Conservation (phyloP, 2,113 vertebrate species). For the Podocnemis expansa region DNA sequence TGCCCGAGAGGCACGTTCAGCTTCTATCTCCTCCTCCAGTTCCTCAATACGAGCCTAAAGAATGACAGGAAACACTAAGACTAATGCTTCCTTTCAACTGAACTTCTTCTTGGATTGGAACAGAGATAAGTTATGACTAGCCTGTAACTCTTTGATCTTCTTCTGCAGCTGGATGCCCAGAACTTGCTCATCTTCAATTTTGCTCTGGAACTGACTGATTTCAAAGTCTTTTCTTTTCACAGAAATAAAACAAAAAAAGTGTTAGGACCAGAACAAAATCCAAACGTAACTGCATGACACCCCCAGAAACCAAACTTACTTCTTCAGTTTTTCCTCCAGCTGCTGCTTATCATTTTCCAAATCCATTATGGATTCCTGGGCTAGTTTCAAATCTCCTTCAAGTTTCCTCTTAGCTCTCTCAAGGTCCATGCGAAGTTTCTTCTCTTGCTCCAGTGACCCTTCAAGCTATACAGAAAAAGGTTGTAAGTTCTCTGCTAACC, state of each 20-base stretch:
- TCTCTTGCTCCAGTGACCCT: slow-evolving; percentile 88
- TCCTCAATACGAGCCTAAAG: slow-evolving; percentile 77
- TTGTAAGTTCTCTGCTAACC: neutral
- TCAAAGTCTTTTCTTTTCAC: slow-evolving; percentile 85
- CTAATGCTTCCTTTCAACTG: slow-evolving; percentile 68
- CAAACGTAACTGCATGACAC: neutral
- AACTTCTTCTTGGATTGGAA: slow-evolving; percentile 20
- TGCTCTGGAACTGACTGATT: slow-evolving; percentile 79
- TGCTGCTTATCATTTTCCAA: slow-evolving; percentile 87
- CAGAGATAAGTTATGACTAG: neutral
- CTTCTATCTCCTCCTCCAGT: slow-evolving; percentile 79
- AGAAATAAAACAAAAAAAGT: neutral
- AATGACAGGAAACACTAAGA: neutral
- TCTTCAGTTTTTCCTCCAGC: slow-evolving; percentile 83
- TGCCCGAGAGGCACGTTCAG: slow-evolving; percentile 72
- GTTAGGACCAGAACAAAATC: neutral
- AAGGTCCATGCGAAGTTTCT: slow-evolving; percentile 85
- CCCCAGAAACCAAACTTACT: slow-evolving; percentile 66
- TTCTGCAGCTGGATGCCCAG: slow-evolving; percentile 81
- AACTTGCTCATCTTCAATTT: slow-evolving; percentile 81
- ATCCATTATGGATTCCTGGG: slow-evolving; percentile 85
- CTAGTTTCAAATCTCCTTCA: slow-evolving; percentile 79
- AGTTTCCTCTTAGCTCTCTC: slow-evolving; percentile 83
- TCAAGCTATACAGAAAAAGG: slow-evolving; percentile 78
- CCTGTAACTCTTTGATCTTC: slow-evolving; percentile 83